Base-by-base conservation (phyloP, 2,888 invertebrate genomes). In the Zelleria hepariella region DNA sequence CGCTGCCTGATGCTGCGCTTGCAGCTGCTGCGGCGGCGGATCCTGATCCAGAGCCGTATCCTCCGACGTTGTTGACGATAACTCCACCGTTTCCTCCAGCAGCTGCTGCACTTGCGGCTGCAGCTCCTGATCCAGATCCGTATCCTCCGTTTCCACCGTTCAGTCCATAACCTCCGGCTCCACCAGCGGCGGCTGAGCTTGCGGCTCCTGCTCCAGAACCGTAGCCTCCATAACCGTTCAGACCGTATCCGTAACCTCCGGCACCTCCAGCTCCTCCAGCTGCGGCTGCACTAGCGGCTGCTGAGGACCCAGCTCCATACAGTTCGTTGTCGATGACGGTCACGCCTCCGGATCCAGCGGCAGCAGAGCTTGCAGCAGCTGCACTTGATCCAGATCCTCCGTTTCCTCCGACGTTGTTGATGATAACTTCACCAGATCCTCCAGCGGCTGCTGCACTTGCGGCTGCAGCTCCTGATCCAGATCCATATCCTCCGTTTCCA, bases 1-100 rank as follows among this genome's bases (percentile, higher is more conserved):
- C n/a, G n/a, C n/a, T n/a, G n/a, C n/a, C n/a, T n/a, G n/a, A 55
- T 8, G 63, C 63, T 20, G 63, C 57, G 21, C 62, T 61, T 1
- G 65, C 57, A 23, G 64, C 62, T 18, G 61, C 62, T 25, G 63
- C 57, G 7, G 58, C 52, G 26, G 61, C 58, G 18, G 59, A 51
- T 21, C 55, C 52, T 48, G 60, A 26, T 49, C 62, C 60, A n/a
- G 27, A n/a, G 18, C 26, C 59, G 5, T 5, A 4, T n/a, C 54
- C 25, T 25, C 26, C 54, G 15, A 54, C 8, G 5, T 26, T 21
- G 7, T 10, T 21, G 1, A 20, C 21, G 4, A 20, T 21, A 51
- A 51, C 51, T 6, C 4, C 3, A 7, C 57, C 57, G 25, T 32
- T 26, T 10, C 23, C 27, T 32, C 56, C 54, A 23, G 32, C 42